Evolutionary conservation across 2,797 vertebrate species (phyloP), one percentile per base, ranked within the genome.

Genomic region (Gallinago nigripennis): DNA sequence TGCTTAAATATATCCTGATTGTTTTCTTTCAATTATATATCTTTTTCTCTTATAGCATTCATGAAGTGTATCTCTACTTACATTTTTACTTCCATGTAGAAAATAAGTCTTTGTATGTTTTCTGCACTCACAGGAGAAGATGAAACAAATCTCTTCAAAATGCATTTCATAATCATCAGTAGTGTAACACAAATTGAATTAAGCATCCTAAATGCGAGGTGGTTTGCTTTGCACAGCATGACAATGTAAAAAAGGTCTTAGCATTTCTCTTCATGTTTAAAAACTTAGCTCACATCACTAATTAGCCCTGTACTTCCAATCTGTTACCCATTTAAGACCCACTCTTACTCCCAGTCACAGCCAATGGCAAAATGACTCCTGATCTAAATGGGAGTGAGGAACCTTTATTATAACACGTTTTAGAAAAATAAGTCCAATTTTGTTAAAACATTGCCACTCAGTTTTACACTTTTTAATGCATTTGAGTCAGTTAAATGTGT

Each of bases 261-360:
- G 69, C 28, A 73, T 93, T 93, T 76, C 73, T 87, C 46, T 85
- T 83, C 24, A 35, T 91, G 54, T 85, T 91, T 85, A 83, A 90
- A 84, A 75, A 79, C 61, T 76, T 79, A 65, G 48, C 53, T 94
- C 80, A 66, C 1, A 4, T 51, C 2, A 33, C 66, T 93, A 78
- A 91, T 92, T 95, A 94, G 70, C 71, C 69, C 79, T 85, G 75
- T 77, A 69, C 33, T 83, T 93, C 70, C 73, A 91, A 61, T 90
- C 73, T 90, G 91, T 82, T 95, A 46, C 54, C 31, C 8, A 9
- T 82, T 86, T 80, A 73, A 84, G 79, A 87, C 53, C 50, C 75
- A 48, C 75, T 92, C 21, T 80, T 75, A 24, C 51, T 93, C 35
- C 57, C 64, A 23, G 50, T 92, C 70, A 85, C 70, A 92, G 61